phyloP scores from a whole-genome alignment of 2,797 vertebrate genomes.

The Diplodus puntazzo region DNA sequence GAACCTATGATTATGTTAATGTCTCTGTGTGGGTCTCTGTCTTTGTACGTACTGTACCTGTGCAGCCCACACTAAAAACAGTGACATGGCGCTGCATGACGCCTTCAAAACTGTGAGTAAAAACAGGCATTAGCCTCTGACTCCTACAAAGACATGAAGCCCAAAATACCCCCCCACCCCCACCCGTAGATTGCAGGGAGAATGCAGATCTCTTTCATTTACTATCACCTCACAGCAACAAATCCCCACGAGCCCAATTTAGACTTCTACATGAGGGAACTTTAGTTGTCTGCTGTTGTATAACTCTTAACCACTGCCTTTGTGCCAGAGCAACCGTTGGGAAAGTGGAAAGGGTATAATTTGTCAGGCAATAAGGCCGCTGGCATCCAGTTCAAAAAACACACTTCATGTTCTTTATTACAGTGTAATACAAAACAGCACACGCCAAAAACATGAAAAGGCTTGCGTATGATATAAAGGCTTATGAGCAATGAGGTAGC shows the following conservation, averaged over 20 bases:
- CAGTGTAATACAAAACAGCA: conserved; percentile 41
- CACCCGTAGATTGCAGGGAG: conserved; percentile 4
- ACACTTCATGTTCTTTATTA: conserved; percentile 31
- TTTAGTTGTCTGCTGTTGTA: conserved; percentile 30
- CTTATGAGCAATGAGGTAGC: conserved; percentile 16
- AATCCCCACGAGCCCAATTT: conserved; percentile 47
- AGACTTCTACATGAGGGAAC: conserved; percentile 36
- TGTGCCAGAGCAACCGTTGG: conserved; percentile 46
- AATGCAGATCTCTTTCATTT: conserved; percentile 29
- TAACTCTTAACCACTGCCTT: conserved; percentile 51
- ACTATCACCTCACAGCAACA: conserved; percentile 4
- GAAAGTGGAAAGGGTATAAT: conserved; percentile 56
- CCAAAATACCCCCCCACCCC: conserved; percentile 30
- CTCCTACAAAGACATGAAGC: conserved; percentile 31
- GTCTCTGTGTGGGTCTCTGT: conserved; percentile 10
- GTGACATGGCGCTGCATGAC: background rate
- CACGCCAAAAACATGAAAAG: conserved; percentile 26
- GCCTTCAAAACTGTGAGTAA: conserved; percentile 21
- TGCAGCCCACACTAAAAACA: background rate
- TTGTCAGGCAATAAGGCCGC: conserved; percentile 51
- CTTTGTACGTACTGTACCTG: background rate
- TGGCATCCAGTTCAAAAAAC: conserved; percentile 56
- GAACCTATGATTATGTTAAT: conserved; percentile 34
- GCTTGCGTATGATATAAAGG: conserved; percentile 16
- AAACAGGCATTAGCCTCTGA: conserved; percentile 60